phyloP scores from a whole-genome alignment of 2,888 invertebrate species.

The Leptinotarsa peninsularis region DNA sequence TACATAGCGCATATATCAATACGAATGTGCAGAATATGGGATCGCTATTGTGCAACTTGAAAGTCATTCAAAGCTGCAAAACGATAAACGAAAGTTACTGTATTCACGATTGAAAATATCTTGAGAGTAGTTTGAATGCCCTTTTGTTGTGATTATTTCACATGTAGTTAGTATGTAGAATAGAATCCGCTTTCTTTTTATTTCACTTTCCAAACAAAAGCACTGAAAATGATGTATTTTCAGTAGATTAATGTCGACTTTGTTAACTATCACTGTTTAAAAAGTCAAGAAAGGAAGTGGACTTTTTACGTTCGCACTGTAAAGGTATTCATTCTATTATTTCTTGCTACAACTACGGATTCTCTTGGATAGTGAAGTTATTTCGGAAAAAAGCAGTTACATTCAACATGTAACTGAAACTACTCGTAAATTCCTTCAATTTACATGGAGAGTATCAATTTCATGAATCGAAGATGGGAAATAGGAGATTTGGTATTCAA shows the following conservation, averaged over 20 bases:
- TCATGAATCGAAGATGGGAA: neutral
- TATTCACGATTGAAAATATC: constrained; percentile 1
- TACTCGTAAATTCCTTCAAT: neutral
- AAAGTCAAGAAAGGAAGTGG: no score
- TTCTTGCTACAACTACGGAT: no score
- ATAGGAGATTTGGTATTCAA: constrained; percentile 5
- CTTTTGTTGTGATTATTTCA: neutral
- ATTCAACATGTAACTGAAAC: neutral
- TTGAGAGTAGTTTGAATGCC: neutral
- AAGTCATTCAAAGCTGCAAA: neutral
- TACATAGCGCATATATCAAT: constrained; percentile 7
- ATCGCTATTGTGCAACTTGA: constrained; percentile 6
- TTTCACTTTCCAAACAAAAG: no score
- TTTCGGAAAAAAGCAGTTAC: neutral
- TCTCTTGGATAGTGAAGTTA: neutral
- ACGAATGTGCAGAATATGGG: constrained; percentile 2
- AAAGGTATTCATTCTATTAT: no score
- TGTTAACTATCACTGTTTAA: no score
- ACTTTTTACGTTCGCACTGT: no score
- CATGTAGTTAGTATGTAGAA: no score
- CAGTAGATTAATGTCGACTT: no score
- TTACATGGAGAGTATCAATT: neutral
- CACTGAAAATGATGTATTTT: no score
- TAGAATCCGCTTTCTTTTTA: no score
- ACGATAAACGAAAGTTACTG: neutral